phyloP scores from a whole-genome alignment of 2,113 vertebrate species.

The Cheirogaleus medius region DNA sequence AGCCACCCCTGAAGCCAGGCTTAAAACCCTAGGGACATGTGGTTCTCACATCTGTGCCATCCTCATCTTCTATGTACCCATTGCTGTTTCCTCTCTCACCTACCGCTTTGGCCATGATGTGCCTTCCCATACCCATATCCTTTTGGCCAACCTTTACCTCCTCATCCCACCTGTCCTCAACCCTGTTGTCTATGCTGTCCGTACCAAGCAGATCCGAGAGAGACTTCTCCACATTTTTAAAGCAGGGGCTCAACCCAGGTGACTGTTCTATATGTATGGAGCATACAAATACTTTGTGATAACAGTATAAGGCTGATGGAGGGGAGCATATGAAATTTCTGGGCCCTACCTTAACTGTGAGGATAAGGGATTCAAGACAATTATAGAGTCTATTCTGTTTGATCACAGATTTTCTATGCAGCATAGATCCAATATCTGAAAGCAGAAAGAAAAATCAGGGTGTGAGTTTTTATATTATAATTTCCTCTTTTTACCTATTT shows the following conservation, averaged over 20 bases:
- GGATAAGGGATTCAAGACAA: not conserved
- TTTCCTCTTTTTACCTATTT: not conserved
- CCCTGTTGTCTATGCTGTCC: constrained; percentile 79
- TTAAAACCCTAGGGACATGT: constrained; percentile 78
- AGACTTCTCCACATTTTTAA: constrained; percentile 64
- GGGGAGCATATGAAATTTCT: not conserved
- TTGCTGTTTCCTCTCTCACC: constrained; percentile 75
- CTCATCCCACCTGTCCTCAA: constrained; percentile 79
- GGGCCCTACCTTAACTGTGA: not conserved
- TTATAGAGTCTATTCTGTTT: not conserved
- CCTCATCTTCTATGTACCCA: constrained; percentile 76
- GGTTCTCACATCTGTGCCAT: constrained; percentile 77
- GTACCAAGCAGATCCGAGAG: constrained; percentile 74
- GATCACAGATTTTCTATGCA: not conserved
- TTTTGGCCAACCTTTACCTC: constrained; percentile 79
- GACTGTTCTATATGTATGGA: not conserved
- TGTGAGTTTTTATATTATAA: not conserved
- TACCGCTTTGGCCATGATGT: constrained; percentile 72
- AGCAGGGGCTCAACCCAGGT: not conserved
- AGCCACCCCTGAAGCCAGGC: constrained; percentile 55
- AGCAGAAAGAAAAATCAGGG: not conserved
- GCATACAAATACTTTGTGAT: not conserved
- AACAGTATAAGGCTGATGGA: not conserved
- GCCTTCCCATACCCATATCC: constrained; percentile 73
- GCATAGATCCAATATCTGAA: not conserved